Conservation (phyloP, 2,797 vertebrate genomes). For the Hyperoplus immaculatus region DNA sequence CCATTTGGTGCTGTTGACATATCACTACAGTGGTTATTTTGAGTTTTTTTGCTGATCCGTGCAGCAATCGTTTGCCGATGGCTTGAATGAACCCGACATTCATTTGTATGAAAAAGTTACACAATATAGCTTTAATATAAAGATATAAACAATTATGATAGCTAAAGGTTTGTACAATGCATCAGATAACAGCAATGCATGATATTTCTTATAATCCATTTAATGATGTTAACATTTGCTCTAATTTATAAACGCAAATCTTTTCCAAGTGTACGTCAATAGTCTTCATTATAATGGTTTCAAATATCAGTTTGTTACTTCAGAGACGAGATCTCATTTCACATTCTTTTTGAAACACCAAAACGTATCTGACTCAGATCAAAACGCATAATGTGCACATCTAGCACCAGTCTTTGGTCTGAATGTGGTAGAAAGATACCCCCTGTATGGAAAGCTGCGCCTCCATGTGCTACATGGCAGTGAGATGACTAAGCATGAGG, state of each 20-base stretch:
- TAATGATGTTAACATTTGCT: neutral
- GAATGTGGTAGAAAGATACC: constrained; percentile 41
- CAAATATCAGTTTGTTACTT: neutral
- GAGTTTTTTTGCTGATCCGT: neutral
- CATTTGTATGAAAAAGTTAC: too few relatives aligned
- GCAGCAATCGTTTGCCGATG: neutral
- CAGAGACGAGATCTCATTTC: neutral
- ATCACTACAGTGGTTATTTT: neutral
- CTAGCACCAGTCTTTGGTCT: neutral
- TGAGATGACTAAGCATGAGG: constrained; percentile 77
- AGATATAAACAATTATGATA: neutral
- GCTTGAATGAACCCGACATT: neutral
- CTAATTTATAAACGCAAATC: neutral
- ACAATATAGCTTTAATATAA: neutral
- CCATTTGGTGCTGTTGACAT: neutral
- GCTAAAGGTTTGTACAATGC: too few relatives aligned
- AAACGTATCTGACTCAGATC: constrained; percentile 42
- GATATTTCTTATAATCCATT: neutral
- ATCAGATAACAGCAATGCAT: neutral
- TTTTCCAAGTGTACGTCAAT: neutral
- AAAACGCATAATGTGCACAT: constrained; percentile 1
- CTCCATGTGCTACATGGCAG: constrained; percentile 46
- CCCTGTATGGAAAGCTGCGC: constrained; percentile 32
- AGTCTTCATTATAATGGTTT: neutral
- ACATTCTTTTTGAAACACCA: neutral